A percentile compares a stretch with the other conserved stretches of the same genome.
These are phyloP conservation scores for Lerema accius DNA, from an alignment of 1,140 invertebrate genomes.

Conservation along the genomic window DNA sequence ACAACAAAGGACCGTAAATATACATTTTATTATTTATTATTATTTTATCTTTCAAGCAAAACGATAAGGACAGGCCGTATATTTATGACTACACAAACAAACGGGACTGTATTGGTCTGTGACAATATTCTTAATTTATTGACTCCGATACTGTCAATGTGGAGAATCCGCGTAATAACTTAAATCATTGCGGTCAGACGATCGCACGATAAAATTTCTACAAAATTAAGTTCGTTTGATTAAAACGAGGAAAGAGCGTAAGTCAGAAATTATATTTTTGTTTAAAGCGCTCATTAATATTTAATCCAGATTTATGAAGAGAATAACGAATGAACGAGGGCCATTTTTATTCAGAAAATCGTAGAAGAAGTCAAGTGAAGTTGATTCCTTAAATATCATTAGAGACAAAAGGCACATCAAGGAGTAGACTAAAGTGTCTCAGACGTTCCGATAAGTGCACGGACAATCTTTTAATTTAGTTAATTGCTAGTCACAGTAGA, in stretches of 20 bases:
- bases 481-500: slow-evolving; percentile 79
- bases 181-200: slow-evolving; percentile 50
- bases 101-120: slow-evolving; percentile 44
- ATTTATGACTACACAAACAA: slow-evolving; percentile 38
- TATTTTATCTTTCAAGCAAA: slow-evolving; percentile 27
- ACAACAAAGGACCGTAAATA: slow-evolving; percentile 25
- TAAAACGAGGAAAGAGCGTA: slow-evolving; percentile 21
- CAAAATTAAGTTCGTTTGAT: slow-evolving; percentile 35
- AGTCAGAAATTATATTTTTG: slow-evolving; percentile 1
- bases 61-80: slow-evolving; percentile 29
- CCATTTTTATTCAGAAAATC: slow-evolving; percentile 18
- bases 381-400: slow-evolving; percentile 39
- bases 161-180: slow-evolving; percentile 66
- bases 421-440: slow-evolving; percentile 50
- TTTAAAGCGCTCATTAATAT: slow-evolving; percentile 19
- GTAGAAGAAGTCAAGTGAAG: slow-evolving; percentile 34
- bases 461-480: slow-evolving; percentile 81
- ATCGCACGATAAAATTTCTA: slow-evolving; percentile 53
- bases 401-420: slow-evolving; percentile 38
- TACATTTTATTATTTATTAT: slow-evolving; percentile 20
- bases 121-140: slow-evolving; percentile 68
- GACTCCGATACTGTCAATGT: slow-evolving; percentile 62
- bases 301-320: slow-evolving; percentile 15
- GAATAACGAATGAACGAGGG: slow-evolving; percentile 26
- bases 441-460: slow-evolving; percentile 69